Evolutionary conservation across 1,140 invertebrate species (phyloP).

Genomic region (Euura saliciscinereae): DNA sequence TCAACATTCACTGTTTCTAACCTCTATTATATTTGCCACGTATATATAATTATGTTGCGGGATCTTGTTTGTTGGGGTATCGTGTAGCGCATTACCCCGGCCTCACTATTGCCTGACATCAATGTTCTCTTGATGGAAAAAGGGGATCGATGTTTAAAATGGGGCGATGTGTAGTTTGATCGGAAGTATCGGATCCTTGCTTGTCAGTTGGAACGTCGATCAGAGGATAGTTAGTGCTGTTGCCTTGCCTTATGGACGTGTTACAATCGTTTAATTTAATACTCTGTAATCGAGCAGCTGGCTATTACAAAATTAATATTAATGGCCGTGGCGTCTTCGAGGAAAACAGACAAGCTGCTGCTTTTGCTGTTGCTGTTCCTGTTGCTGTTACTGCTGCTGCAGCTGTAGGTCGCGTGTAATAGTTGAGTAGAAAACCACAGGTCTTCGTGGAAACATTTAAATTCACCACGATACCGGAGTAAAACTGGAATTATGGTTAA

Average conservation of each 20-base stretch:
- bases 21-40: too few relatives aligned
- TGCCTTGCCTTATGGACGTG: slow-evolving; percentile 16
- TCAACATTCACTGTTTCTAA: too few relatives aligned
- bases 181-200: too few relatives aligned
- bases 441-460: neutral
- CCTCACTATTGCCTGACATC: too few relatives aligned
- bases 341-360: neutral
- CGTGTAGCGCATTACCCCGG: neutral
- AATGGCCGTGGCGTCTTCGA: slow-evolving; percentile 35
- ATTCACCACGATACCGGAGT: neutral
- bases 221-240: neutral
- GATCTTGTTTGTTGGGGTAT: neutral
- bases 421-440: neutral
- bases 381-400: too few relatives aligned
- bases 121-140: too few relatives aligned
- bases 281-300: slow-evolving; percentile 49
- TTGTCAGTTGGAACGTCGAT: too few relatives aligned
- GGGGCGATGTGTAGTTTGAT: too few relatives aligned
- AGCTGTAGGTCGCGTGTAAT: too few relatives aligned
- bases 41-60: too few relatives aligned
- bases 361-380: too few relatives aligned
- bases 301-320: slow-evolving; percentile 51
- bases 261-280: slow-evolving; percentile 55
- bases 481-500: neutral
- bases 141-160: too few relatives aligned